phyloP scores from a whole-genome alignment of 2,113 vertebrate genomes.

The Lepus americanus region DNA sequence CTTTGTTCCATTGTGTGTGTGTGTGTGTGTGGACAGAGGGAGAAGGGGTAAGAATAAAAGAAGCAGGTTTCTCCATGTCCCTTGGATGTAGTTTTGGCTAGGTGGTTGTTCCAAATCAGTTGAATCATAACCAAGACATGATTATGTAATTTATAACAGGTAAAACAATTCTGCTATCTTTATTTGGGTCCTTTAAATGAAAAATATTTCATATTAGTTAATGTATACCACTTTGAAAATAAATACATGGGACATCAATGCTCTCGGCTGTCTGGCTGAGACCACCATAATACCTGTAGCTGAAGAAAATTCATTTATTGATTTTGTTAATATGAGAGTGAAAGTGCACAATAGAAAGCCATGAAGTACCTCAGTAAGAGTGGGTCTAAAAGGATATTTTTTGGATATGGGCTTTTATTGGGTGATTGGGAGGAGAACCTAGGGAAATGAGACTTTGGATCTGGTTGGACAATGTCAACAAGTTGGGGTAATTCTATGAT shows the following conservation, averaged over 20 bases:
- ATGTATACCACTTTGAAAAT: conserved; percentile 22
- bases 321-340: neutral
- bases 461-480: neutral
- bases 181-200: conserved; percentile 7
- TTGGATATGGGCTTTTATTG: neutral
- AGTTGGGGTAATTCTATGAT: neutral
- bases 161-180: conserved; percentile 3
- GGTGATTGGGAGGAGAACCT: neutral
- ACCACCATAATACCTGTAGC: neutral
- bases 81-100: neutral
- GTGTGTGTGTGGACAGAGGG: neutral
- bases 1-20: neutral
- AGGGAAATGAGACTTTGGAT: neutral
- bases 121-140: neutral
- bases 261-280: neutral
- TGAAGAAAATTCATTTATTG: neutral
- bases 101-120: neutral
- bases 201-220: neutral
- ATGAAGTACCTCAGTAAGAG: neutral
- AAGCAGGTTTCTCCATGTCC: neutral
- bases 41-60: neutral
- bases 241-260: neutral
- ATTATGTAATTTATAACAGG: neutral
- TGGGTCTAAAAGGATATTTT: neutral
- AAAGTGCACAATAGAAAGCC: neutral